A percentile compares a stretch with the other conserved stretches of the same genome.
Conservation (phyloP, 2,113 vertebrate genomes). For the Gavia stellata region DNA sequence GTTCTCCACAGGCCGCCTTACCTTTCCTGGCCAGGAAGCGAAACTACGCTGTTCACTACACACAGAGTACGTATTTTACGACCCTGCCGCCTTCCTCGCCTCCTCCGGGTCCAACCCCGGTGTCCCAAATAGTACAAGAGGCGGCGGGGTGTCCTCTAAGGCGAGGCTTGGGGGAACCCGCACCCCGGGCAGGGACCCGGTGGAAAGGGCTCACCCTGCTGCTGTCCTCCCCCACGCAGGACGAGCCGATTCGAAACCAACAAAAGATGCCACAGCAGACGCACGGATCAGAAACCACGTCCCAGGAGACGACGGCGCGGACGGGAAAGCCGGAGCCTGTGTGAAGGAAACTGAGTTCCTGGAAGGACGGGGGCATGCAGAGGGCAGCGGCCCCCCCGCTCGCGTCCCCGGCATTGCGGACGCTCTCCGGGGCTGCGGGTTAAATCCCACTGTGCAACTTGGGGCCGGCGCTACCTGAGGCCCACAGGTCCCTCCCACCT, state of each 20-base stretch:
- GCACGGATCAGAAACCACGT: neutral
- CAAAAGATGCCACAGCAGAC: neutral
- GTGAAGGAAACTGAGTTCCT: neutral
- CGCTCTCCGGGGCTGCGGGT: neutral
- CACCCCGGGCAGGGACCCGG: no score
- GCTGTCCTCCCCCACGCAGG: no score
- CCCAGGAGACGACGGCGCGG: rapidly evolving
- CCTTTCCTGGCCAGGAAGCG: neutral
- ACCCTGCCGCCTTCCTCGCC: neutral
- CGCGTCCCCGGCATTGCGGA: rapidly evolving
- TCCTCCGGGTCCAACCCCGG: no score
- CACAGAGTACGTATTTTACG: neutral
- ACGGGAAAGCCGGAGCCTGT: rapidly evolving
- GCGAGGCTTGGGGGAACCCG: neutral
- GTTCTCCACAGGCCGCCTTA: neutral
- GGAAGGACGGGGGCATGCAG: neutral
- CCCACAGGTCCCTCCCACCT: neutral
- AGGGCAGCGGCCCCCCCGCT: neutral
- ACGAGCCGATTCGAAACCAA: neutral
- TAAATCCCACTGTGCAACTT: no score
- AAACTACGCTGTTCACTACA: neutral
- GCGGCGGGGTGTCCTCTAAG: neutral
- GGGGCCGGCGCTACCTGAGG: neutral
- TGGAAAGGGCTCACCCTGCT: no score
- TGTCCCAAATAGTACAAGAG: neutral